Base-by-base conservation (phyloP, 2,113 vertebrate species). In the Heterocephalus glaber region DNA sequence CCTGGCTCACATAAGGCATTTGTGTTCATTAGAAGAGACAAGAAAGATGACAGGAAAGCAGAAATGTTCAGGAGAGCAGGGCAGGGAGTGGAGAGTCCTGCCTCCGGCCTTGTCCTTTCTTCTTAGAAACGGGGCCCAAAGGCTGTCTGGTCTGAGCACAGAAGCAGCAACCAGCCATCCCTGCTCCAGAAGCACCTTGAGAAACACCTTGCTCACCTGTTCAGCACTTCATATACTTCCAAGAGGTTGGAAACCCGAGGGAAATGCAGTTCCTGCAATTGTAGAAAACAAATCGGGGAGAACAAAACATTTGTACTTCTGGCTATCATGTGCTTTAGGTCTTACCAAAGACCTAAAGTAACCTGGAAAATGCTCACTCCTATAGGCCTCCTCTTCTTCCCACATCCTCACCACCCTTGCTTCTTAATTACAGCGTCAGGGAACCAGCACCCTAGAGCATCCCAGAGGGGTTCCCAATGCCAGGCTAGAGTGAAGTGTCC, bases 191-290 rank as follows among this genome's bases (percentile, higher is more conserved):
- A 52, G 11, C 5, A 28, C 12, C 49, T 19, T 41, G n/a, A 5
- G 17, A 56, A 2, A n/a, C 0, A 0, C 35, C 84, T 2, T 24
- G 68, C 96, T 95, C 86, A 98, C 98, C 98, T 98, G 97, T 89
- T 98, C 22, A 99, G 91, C 74, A 97, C 92, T 0, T 85, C 44
- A 60, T 98, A 98, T 0, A 63, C 61, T 41, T 98, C 98, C 1
- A 87, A 94, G 49, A 99, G 98, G 89, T 26, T 97, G 72, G 92
- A 97, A 38, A 92, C 97, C 47, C 97, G 97, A 28, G 98, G 98
- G 95, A 98, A 97, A 0, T 2, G 95, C 47, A 95, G 95, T 3
- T 98, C 97, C 98, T 99, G 14, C 0, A 54, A 82, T 60, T 26
- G 56, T 0, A 13, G 60, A 82, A 86, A 86, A 92, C 38, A 79